Conservation (phyloP, 2,888 invertebrate genomes). For the Unio delphinus region DNA sequence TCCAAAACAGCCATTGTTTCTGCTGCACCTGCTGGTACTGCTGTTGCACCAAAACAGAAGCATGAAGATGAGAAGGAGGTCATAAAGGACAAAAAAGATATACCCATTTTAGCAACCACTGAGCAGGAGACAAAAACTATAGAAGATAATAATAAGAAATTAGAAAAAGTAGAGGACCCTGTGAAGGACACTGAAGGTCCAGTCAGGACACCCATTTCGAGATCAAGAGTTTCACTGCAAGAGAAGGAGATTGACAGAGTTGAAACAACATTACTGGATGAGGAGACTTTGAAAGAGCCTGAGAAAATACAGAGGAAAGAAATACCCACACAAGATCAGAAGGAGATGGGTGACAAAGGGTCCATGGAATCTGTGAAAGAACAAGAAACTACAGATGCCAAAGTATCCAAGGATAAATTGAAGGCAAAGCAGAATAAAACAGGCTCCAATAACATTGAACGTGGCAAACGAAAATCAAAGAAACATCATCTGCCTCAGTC, state of each 20-base stretch:
- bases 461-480: slow-evolving; percentile 7
- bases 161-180: not conserved
- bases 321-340: slow-evolving; percentile 3
- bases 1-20: too few species aligned
- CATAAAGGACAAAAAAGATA: slow-evolving; percentile 3
- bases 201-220: not conserved
- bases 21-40: slow-evolving; percentile 2
- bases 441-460: not conserved
- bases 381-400: slow-evolving; percentile 7
- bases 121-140: slow-evolving; percentile 2
- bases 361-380: slow-evolving; percentile 4
- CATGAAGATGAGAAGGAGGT: slow-evolving; percentile 6
- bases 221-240: too few species aligned
- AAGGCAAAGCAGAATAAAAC: slow-evolving; percentile 6
- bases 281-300: not conserved
- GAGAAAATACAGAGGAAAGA: slow-evolving; percentile 1
- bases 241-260: too few species aligned
- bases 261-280: too few species aligned
- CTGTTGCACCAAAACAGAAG: slow-evolving; percentile 3
- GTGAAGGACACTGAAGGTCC: not conserved
- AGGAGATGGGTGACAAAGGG: slow-evolving; percentile 2
- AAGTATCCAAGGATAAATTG: slow-evolving; percentile 1
- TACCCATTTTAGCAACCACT: not conserved
- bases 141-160: slow-evolving; percentile 3
- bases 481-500: not conserved